Evolutionary conservation across 2,888 invertebrate species (phyloP), one percentile per base, ranked within the genome.

Genomic region (Phortica okadai): DNA sequence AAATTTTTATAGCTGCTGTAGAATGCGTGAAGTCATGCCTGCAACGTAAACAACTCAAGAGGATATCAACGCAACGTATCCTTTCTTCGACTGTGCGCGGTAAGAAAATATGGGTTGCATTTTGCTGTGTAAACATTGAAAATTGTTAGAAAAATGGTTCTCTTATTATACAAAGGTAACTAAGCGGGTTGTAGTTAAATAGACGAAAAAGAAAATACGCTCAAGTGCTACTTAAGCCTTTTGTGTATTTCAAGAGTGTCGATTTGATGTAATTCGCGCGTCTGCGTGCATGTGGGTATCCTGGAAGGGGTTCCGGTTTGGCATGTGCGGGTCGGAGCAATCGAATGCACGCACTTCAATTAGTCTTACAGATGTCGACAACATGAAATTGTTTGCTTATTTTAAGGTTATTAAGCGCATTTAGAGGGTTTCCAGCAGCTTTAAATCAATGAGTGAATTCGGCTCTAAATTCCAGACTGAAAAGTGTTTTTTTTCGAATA

Each of bases 11-110:
- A 54, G 70, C 54, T 33, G 70, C 70, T 10, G 79, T 81, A 83
- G 80, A 73, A 75, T 75, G 79, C 79, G 78, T 80, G 81, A 88
- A 85, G 84, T 87, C 87, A 87, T 81, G 84, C 87, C 84, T 84
- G 82, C 81, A 86, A 83, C 85, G 88, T 87, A 87, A 87, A 88
- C 85, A 86, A 86, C 86, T 86, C 85, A 86, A 83, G 85, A 79
- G 66, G 69, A 66, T 6, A 54, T 67, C 69, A 74, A 59, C 54
- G 45, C 10, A 16, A 58, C 54, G 54, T 72, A 77, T 77, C 77
- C 77, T 74, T 58, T 10, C 62, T 16, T 7, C 11, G 25, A 7
- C 16, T 21, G 33, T 1, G 21, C 10, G 25, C 6, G 8, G 62
- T 16, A 25, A 62, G 80, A 78, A 79, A 79, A 83, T 77, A 83